Evolutionary conservation across 2,797 vertebrate species (phyloP).

Genomic region (Psittacula echo): DNA sequence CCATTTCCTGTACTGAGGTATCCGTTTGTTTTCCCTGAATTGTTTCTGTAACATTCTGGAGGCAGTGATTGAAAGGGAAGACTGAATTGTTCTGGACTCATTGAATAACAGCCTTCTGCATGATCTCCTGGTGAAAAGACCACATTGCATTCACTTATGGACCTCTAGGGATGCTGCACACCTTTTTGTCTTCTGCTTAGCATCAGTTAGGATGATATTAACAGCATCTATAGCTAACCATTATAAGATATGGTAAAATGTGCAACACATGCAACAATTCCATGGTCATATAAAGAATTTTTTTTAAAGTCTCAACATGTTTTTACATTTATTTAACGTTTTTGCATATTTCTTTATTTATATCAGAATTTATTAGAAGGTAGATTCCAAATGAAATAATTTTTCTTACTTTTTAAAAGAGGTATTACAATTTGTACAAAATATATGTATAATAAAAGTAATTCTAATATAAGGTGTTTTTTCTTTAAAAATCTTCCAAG

Average conservation of each 20-base stretch:
- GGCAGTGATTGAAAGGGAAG: no score
- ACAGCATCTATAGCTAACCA: not conserved
- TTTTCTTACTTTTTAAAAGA: not conserved
- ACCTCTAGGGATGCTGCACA: not conserved
- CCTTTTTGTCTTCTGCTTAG: not conserved
- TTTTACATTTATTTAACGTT: not conserved
- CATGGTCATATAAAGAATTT: not conserved
- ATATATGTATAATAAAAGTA: not conserved
- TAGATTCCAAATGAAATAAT: not conserved
- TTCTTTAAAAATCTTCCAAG: not conserved
- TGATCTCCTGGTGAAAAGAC: not conserved
- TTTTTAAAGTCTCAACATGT: not conserved
- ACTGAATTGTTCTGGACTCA: not conserved
- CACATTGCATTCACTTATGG: not conserved
- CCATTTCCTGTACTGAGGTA: not conserved
- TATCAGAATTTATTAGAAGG: not conserved
- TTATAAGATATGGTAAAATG: not conserved
- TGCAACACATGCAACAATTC: not conserved
- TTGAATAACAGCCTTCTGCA: not conserved
- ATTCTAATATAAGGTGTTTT: fast-evolving
- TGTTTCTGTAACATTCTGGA: not conserved
- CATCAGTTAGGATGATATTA: not conserved
- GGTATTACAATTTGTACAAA: not conserved
- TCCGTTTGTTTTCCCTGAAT: not conserved
- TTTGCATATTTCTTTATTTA: not conserved